These are phyloP conservation scores for Zoanthus gigantus DNA, from an alignment of 92 coral and sea anemone species.

Conservation along the genomic window DNA sequence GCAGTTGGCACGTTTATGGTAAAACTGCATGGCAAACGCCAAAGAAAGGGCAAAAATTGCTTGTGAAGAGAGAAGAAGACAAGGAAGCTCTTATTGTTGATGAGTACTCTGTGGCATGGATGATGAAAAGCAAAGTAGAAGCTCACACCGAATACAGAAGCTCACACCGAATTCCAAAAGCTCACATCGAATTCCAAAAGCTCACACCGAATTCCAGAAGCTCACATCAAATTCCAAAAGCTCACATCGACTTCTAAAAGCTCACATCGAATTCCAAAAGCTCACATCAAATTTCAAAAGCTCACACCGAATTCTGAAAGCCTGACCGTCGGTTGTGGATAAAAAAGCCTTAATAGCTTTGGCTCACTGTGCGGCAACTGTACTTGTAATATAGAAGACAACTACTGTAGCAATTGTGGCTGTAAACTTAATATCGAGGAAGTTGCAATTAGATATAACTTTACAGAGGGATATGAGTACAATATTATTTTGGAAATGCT, in stretches of 20 bases:
- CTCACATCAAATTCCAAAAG: constrained; percentile 23
- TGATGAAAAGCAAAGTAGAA: no score
- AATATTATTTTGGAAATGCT: constrained; percentile 49
- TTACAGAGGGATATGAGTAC: constrained; percentile 55
- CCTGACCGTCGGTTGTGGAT: constrained; percentile 34
- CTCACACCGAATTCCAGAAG: constrained; percentile 4
- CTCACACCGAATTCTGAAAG: constrained; percentile 26
- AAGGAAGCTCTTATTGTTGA: no score
- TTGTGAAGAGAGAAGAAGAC: no score
- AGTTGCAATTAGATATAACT: constrained; percentile 43
- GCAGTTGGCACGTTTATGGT: no score
- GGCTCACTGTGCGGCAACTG: constrained; percentile 20
- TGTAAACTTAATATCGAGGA: constrained; percentile 45
- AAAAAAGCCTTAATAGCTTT: background rate
- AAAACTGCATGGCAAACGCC: no score
- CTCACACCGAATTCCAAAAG: no score
- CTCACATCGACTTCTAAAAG: constrained; percentile 24
- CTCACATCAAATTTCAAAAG: no score
- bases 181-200: no score
- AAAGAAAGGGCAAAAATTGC: no score
- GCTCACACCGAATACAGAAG: no score
- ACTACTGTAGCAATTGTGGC: constrained; percentile 26
- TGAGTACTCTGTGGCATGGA: no score
- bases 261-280: no score
- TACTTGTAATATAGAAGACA: background rate